Evolutionary conservation across 1,140 invertebrate genomes (phyloP).

Genomic region (Acromyrmex echinatior): DNA sequence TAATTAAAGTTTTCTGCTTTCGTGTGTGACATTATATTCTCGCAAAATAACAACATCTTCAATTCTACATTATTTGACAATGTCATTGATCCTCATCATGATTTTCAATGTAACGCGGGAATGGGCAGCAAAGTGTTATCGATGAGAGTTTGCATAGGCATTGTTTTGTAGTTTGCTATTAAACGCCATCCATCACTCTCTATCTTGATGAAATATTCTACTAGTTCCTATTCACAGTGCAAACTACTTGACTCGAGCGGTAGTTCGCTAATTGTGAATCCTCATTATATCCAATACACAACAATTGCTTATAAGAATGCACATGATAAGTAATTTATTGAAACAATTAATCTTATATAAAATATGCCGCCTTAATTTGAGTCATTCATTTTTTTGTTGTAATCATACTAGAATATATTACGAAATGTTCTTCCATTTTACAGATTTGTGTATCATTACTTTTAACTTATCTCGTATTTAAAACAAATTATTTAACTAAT

Average conservation of each 20-base stretch:
- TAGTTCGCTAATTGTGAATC: conserved; percentile 70
- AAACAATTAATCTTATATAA: conserved; percentile 3
- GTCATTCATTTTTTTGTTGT: not conserved
- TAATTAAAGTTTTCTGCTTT: conserved; percentile 1
- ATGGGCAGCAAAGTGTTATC: conserved; percentile 72
- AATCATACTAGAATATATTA: not conserved
- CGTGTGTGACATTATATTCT: not conserved
- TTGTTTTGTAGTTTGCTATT: conserved; percentile 74
- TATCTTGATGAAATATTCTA: conserved; percentile 75
- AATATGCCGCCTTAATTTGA: not conserved
- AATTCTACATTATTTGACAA: conserved; percentile 28
- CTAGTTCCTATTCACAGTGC: conserved; percentile 68
- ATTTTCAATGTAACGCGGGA: conserved; percentile 64
- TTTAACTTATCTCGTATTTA: conserved; percentile 4
- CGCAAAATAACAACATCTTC: not conserved
- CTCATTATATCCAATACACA: conserved; percentile 56
- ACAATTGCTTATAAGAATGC: conserved; percentile 47
- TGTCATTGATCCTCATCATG: conserved; percentile 52
- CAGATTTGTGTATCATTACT: not conserved
- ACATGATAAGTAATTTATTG: not conserved
- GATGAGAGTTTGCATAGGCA: conserved; percentile 72
- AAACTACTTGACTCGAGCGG: conserved; percentile 58
- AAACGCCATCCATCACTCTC: conserved; percentile 74
- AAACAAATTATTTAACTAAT: conserved; percentile 4
- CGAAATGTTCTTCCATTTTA: not conserved